Percentiles rank a stretch among this genome's conserved stretches.
These are phyloP conservation scores for Cephus runcator DNA, from an alignment of 2,888 invertebrate genomes.

Conservation along the genomic window DNA sequence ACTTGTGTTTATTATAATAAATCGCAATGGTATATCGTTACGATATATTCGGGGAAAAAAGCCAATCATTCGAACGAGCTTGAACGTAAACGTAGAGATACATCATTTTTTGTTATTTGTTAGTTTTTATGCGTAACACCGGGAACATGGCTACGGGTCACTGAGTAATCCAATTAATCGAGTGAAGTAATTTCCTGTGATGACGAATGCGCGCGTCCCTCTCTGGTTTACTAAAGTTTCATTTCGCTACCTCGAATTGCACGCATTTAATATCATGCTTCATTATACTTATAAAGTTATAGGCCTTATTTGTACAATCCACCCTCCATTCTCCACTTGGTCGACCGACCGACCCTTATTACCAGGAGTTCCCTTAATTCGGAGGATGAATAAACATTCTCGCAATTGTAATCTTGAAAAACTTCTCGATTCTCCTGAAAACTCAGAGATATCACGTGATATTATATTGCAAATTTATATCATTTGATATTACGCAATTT, in stretches of 20 bases:
- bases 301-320: background rate
- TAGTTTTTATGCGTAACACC: background rate
- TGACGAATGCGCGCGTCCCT: background rate
- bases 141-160: background rate
- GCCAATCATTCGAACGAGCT: too few relatives aligned
- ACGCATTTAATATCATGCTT: background rate
- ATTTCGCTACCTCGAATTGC: background rate
- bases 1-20: background rate
- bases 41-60: background rate
- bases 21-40: background rate
- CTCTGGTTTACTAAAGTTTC: conserved; percentile 27
- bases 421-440: background rate
- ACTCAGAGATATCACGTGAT: background rate
- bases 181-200: background rate
- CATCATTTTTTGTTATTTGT: background rate
- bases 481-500: background rate
- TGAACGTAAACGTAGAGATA: background rate
- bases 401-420: background rate
- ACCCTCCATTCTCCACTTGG: background rate
- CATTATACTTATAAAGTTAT: background rate
- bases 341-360: background rate
- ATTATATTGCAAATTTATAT: background rate
- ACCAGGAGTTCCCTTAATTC: background rate
- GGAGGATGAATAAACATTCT: background rate
- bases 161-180: background rate